These are phyloP conservation scores for Abscondita cerata DNA, from an alignment of 2,888 invertebrate genomes.

Conservation along the genomic window DNA sequence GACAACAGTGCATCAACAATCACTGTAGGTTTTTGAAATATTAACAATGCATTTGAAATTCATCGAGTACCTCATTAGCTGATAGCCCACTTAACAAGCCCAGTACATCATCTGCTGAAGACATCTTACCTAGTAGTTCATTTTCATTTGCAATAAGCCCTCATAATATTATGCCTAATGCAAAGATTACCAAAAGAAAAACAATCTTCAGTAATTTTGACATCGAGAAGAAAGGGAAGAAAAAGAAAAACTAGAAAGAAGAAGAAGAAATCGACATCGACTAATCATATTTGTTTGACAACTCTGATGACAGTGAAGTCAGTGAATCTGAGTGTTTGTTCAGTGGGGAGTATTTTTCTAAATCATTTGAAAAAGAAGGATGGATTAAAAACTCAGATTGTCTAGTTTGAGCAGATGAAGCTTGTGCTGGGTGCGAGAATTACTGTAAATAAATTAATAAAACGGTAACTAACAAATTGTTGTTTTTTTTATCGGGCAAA, in stretches of 20 bases:
- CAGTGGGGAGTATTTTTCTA: neutral
- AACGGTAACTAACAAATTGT: too few species aligned
- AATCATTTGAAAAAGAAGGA: neutral
- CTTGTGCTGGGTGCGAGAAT: neutral
- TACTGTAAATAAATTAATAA: neutral
- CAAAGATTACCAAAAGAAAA: too few species aligned
- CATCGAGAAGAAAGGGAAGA: neutral
- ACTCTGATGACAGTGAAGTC: neutral
- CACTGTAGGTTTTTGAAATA: neutral
- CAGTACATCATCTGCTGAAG: too few species aligned
- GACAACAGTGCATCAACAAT: neutral
- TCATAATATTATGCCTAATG: too few species aligned
- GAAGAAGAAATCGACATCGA: too few species aligned
- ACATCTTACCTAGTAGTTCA: neutral
- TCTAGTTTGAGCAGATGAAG: neutral
- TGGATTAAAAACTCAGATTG: neutral
- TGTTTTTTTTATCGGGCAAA: too few species aligned
- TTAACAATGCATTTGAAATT: neutral
- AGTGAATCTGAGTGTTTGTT: neutral
- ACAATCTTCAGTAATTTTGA: too few species aligned
- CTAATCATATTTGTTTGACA: neutral
- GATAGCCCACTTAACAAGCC: neutral
- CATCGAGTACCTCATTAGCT: neutral
- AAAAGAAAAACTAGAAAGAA: neutral
- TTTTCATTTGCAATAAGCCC: neutral